phyloP scores from a whole-genome alignment of 2,113 vertebrate genomes.

The Xenotilapia caudafasciata region DNA sequence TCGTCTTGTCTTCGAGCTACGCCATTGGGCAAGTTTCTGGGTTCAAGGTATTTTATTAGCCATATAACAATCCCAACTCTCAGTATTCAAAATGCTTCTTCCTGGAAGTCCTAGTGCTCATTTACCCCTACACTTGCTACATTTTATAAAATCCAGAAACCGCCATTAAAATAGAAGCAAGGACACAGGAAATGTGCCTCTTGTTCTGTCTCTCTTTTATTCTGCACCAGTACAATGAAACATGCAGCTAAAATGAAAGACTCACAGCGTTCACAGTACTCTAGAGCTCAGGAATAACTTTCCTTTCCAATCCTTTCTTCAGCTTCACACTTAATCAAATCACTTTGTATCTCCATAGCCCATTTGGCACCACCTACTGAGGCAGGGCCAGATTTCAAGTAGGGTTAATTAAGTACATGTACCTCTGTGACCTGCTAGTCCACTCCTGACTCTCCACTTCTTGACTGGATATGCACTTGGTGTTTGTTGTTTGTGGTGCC shows the following conservation, averaged over 20 bases:
- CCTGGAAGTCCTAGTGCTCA: background rate
- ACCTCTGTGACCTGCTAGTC: background rate
- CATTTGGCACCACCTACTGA: constrained; percentile 16
- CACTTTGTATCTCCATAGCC: constrained; percentile 17
- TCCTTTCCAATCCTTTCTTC: background rate
- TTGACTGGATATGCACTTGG: background rate
- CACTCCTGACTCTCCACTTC: background rate
- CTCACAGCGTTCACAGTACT: background rate
- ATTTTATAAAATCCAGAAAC: background rate
- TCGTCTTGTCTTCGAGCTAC: background rate
- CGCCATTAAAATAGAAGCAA: background rate
- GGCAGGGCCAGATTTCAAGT: background rate
- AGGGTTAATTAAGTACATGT: constrained; percentile 47
- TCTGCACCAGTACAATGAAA: background rate
- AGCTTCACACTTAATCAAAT: constrained; percentile 26
- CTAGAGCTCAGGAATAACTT: background rate
- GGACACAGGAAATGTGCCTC: background rate
- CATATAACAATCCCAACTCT: background rate
- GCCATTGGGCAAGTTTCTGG: background rate
- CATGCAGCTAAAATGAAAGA: background rate
- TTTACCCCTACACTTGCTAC: background rate
- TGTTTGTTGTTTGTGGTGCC: background rate
- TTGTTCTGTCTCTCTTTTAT: background rate
- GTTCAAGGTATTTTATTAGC: background rate
- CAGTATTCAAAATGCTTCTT: background rate